Percentiles rank a stretch among this genome's conserved stretches.
These are phyloP conservation scores for Oegoconia quadripuncta DNA, from an alignment of 2,888 invertebrate genomes.

Conservation along the genomic window DNA sequence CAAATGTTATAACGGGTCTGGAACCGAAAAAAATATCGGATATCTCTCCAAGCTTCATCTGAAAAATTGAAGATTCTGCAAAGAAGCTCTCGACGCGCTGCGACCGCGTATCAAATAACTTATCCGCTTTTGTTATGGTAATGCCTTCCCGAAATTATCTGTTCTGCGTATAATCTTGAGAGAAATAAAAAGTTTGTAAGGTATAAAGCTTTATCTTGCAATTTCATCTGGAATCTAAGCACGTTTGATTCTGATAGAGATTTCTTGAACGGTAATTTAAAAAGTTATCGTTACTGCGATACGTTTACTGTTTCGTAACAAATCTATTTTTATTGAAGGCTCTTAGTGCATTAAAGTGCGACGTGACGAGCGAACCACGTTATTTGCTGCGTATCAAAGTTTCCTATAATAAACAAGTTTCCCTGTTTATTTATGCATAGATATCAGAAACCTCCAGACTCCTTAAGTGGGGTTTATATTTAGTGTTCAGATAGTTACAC, in stretches of 20 bases:
- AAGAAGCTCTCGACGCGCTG: slow-evolving; percentile 31
- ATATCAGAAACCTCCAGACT: no score
- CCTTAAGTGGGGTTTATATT: neutral
- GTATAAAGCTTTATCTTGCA: slow-evolving; percentile 10
- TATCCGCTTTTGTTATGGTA: slow-evolving; percentile 71
- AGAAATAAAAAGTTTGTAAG: slow-evolving; percentile 39
- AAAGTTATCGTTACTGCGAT: neutral
- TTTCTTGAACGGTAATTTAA: neutral
- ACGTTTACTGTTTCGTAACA: neutral
- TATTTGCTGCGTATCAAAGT: slow-evolving; percentile 1
- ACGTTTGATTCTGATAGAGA: slow-evolving; percentile 10
- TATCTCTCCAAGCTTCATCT: slow-evolving; percentile 46
- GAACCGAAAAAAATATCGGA: slow-evolving; percentile 38
- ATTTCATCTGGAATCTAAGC: slow-evolving; percentile 11
- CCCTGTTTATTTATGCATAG: no score
- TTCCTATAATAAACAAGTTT: neutral
- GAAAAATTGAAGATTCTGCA: slow-evolving; percentile 52
- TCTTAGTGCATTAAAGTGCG: neutral
- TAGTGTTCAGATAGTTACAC: neutral
- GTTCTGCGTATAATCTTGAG: slow-evolving; percentile 51
- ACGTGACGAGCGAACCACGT: no score
- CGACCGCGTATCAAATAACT: slow-evolving; percentile 66
- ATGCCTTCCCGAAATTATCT: slow-evolving; percentile 61
- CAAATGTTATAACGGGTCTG: slow-evolving; percentile 31
- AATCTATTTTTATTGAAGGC: neutral